These are phyloP conservation scores for Hirtodrosophila trivittata DNA, from an alignment of 2,888 invertebrate genomes.

Conservation along the genomic window DNA sequence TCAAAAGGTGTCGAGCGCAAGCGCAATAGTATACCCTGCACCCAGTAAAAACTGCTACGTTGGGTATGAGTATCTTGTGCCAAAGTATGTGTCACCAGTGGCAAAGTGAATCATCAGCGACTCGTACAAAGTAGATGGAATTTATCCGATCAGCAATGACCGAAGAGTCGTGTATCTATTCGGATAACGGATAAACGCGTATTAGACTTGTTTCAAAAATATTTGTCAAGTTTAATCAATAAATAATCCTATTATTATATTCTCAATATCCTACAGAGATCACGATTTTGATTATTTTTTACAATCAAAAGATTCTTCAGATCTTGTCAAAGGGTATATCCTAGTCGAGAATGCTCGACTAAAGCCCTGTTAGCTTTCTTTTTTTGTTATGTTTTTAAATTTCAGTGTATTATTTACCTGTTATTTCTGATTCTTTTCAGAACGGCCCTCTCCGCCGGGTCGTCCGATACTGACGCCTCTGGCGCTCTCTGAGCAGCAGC, in stretches of 20 bases:
- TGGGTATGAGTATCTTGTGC: not conserved
- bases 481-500: conserved; percentile 89
- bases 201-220: too few species aligned
- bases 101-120: too few species aligned
- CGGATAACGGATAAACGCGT: too few species aligned
- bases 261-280: too few species aligned
- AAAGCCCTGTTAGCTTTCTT: not conserved
- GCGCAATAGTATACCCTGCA: conserved; percentile 15
- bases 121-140: too few species aligned
- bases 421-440: conserved; percentile 79
- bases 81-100: not conserved
- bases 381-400: not conserved
- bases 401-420: conserved; percentile 38
- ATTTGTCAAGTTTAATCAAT: too few species aligned
- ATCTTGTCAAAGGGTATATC: not conserved
- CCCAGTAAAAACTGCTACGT: not conserved
- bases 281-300: too few species aligned
- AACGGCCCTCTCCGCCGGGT: conserved; percentile 91
- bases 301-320: too few species aligned
- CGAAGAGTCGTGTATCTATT: too few species aligned
- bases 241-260: too few species aligned
- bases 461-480: conserved; percentile 92
- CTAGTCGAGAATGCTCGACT: not conserved
- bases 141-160: too few species aligned
- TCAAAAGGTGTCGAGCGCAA: conserved; percentile 22